Percentiles rank a stretch among this genome's conserved stretches.
These are phyloP conservation scores for Rafetus swinhoei DNA, from an alignment of 2,113 vertebrate species.

Conservation along the genomic window DNA sequence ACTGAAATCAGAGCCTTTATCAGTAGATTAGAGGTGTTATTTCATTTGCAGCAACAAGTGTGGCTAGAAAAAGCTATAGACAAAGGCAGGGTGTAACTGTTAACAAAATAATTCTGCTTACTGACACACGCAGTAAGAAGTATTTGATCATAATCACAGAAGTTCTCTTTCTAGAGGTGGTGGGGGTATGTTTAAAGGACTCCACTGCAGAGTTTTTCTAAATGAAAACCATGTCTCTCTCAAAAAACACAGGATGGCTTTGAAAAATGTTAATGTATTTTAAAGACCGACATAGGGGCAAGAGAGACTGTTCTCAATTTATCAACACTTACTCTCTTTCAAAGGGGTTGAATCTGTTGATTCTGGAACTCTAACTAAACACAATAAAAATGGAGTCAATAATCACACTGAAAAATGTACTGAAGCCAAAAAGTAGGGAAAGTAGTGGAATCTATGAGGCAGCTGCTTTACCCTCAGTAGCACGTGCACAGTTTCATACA, in stretches of 20 bases:
- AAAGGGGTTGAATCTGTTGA: neutral
- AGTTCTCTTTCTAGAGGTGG: neutral
- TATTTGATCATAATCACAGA: neutral
- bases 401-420: constrained; percentile 54
- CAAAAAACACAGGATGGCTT: neutral
- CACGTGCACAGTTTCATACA: constrained; percentile 34
- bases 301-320: neutral
- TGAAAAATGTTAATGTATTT: neutral
- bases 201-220: neutral
- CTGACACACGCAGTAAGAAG: neutral
- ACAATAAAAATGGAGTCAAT: neutral
- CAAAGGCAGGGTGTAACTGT: neutral
- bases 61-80: neutral
- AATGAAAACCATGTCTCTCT: neutral
- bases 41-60: constrained; percentile 34
- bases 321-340: neutral
- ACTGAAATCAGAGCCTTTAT: constrained; percentile 53
- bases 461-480: constrained; percentile 66
- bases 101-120: neutral
- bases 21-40: constrained; percentile 44
- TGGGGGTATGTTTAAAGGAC: neutral
- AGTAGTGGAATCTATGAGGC: constrained; percentile 46
- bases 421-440: constrained; percentile 61
- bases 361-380: neutral
- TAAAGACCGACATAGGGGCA: neutral